phyloP scores from a whole-genome alignment of 2,113 vertebrate genomes.

The Ammospiza nelsoni region DNA sequence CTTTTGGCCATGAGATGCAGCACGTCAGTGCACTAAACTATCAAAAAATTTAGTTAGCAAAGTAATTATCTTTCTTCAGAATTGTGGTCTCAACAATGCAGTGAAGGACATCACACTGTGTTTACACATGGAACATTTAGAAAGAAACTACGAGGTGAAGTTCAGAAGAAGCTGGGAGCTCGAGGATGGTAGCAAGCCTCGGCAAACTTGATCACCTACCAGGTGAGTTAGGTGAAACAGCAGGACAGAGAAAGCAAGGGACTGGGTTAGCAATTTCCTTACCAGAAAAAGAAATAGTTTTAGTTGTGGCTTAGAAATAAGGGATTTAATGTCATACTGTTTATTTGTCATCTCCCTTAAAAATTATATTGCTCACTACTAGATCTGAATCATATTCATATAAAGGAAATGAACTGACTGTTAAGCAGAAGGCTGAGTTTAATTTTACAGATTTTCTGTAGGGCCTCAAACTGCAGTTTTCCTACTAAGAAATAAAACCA shows the following conservation, averaged over 20 bases:
- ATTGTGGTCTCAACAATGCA: neutral
- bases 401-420: neutral
- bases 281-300: neutral
- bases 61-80: neutral
- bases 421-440: neutral
- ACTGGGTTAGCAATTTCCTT: neutral
- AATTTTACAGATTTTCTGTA: neutral
- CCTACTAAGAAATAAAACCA: neutral
- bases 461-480: neutral
- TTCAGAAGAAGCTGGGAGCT: neutral
- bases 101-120: neutral
- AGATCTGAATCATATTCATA: neutral
- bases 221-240: neutral
- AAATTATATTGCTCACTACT: neutral
- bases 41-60: neutral
- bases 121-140: neutral
- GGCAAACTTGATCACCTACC: neutral
- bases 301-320: neutral
- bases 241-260: neutral
- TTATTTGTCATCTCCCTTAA: neutral
- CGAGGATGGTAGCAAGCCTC: neutral
- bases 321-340: neutral
- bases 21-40: neutral
- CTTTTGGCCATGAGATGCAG: neutral
- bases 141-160: neutral